A percentile compares a stretch with the other conserved stretches of the same genome.
Evolutionary conservation across 2,888 invertebrate genomes (phyloP).

Genomic region (Cephus rjabovi): DNA sequence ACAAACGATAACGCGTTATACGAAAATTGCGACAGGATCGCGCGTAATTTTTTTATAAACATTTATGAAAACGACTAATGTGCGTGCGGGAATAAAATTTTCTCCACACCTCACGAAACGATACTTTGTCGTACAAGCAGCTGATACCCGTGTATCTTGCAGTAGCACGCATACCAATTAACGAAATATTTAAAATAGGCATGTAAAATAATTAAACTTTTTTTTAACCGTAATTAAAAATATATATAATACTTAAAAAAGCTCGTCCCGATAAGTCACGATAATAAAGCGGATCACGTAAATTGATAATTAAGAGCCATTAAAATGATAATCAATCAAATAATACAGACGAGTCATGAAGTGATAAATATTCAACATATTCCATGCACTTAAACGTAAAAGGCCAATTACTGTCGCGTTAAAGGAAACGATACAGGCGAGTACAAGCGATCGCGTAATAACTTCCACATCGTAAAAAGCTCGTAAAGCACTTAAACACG

Average conservation of each 20-base stretch:
- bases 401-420: neutral
- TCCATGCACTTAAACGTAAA: neutral
- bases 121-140: neutral
- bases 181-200: neutral
- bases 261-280: neutral
- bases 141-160: neutral
- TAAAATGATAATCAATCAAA: neutral
- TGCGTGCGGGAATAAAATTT: conserved; percentile 14
- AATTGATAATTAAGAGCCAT: neutral
- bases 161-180: neutral
- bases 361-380: neutral
- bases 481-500: conserved; percentile 8
- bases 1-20: conserved; percentile 1
- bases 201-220: neutral
- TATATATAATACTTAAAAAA: neutral
- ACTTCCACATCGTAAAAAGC: conserved; percentile 8
- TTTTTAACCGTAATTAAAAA: neutral
- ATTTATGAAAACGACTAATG: conserved; percentile 15
- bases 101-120: conserved; percentile 9
- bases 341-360: neutral
- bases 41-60: conserved; percentile 5
- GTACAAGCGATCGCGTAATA: neutral
- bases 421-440: neutral
- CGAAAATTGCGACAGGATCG: conserved; percentile 5
- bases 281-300: neutral